phyloP scores from a whole-genome alignment of 2,888 invertebrate genomes.

The Venusia cambrica region DNA sequence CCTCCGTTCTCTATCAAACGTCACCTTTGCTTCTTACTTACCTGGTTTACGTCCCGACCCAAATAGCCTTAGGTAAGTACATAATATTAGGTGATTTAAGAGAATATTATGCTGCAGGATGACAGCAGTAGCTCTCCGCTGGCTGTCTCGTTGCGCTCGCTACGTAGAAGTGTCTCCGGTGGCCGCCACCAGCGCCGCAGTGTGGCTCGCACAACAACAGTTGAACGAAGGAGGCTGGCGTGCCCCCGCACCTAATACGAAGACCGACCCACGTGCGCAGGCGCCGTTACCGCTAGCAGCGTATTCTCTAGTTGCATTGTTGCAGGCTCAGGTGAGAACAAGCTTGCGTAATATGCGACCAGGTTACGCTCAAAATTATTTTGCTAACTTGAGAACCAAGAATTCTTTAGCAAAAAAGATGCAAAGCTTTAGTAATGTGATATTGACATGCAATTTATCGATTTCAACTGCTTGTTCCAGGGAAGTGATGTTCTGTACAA shows the following conservation, averaged over 20 bases:
- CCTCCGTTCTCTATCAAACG: no score
- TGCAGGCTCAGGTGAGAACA: constrained; percentile 78
- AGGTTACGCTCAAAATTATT: no score
- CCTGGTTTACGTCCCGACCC: no score
- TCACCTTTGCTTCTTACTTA: no score
- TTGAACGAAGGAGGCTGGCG: constrained; percentile 88
- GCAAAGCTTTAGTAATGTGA: no score
- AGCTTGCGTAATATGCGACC: neutral
- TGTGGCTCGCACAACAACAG: constrained; percentile 89
- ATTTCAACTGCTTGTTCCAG: no score
- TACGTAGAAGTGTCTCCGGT: constrained; percentile 56
- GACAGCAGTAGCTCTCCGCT: constrained; percentile 64
- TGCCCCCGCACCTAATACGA: constrained; percentile 80
- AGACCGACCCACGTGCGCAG: constrained; percentile 66
- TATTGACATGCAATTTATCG: no score
- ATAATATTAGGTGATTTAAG: no score
- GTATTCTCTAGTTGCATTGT: constrained; percentile 87
- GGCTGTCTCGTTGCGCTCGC: constrained; percentile 61
- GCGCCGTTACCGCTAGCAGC: constrained; percentile 86
- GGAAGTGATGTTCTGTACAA: constrained; percentile 75
- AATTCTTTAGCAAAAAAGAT: no score
- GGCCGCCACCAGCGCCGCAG: constrained; percentile 78
- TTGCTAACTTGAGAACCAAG: no score
- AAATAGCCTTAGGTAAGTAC: no score
- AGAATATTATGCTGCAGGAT: no score